Evolutionary conservation across 1,140 invertebrate species (phyloP).

Genomic region (Formica selysi): DNA sequence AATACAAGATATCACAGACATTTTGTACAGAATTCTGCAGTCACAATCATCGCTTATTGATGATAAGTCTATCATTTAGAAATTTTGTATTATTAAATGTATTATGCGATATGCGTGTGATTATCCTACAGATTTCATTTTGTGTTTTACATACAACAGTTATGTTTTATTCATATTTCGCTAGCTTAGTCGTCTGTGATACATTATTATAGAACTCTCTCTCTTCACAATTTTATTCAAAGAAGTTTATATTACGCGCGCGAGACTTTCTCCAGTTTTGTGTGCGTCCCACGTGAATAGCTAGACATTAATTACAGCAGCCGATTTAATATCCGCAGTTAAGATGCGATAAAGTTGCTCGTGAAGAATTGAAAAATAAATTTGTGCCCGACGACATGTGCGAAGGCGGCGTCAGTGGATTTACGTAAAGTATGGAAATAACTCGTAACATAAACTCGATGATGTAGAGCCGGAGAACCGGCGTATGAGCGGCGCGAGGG

Average conservation of each 20-base stretch:
- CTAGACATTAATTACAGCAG: constrained; percentile 46
- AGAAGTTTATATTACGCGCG: constrained; percentile 36
- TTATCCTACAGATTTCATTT: constrained; percentile 9
- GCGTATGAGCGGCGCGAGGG: constrained; percentile 11
- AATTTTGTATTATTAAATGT: not conserved
- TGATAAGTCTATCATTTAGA: not conserved
- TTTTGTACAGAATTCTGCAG: not conserved
- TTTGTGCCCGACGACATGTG: constrained; percentile 64
- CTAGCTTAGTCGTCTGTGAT: not conserved
- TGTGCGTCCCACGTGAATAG: constrained; percentile 27
- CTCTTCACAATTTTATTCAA: not conserved
- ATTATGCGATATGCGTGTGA: not conserved
- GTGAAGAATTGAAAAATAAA: constrained; percentile 64
- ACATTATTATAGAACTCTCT: constrained; percentile 25
- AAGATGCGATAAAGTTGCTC: constrained; percentile 52
- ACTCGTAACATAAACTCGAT: constrained; percentile 70
- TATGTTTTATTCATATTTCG: constrained; percentile 26
- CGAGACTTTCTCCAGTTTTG: constrained; percentile 23
- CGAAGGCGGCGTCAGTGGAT: constrained; percentile 62
- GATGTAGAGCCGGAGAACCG: constrained; percentile 45
- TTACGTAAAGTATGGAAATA: constrained; percentile 72
- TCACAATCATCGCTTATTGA: not conserved
- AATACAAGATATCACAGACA: not conserved
- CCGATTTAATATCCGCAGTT: constrained; percentile 64
- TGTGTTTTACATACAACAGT: not conserved